Conservation (phyloP, 2,888 invertebrate genomes). For the Dorcus parallelipipedus region DNA sequence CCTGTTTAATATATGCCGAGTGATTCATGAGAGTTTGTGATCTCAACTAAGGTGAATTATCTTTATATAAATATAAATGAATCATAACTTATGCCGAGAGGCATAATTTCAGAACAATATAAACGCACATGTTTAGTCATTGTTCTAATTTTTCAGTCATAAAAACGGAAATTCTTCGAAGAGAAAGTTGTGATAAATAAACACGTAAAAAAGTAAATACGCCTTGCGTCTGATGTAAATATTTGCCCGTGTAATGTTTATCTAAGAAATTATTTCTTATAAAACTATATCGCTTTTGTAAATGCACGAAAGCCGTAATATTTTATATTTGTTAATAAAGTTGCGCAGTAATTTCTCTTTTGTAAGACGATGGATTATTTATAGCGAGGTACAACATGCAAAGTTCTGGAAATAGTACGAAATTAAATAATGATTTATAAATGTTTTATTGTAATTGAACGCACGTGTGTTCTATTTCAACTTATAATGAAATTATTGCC, state of each 20-base stretch:
- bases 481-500: slow-evolving; percentile 48
- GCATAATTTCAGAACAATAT: slow-evolving; percentile 1
- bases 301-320: background rate
- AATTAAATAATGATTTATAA: slow-evolving; percentile 44
- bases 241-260: background rate
- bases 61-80: slow-evolving; percentile 16
- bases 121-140: background rate
- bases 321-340: slow-evolving; percentile 2
- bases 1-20: slow-evolving; percentile 5
- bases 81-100: slow-evolving; percentile 9
- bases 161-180: background rate
- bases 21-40: background rate
- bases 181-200: background rate
- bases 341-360: slow-evolving; percentile 4
- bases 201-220: background rate
- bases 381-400: slow-evolving; percentile 31
- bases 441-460: slow-evolving; percentile 47
- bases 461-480: slow-evolving; percentile 46
- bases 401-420: slow-evolving; percentile 38
- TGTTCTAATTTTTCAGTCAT: slow-evolving; percentile 1
- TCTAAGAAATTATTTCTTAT: background rate
- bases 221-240: background rate
- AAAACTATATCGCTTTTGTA: background rate
- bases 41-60: slow-evolving; percentile 10
- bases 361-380: slow-evolving; percentile 28